phyloP scores from a whole-genome alignment of 2,888 invertebrate genomes.

The Cheilosia variabilis region DNA sequence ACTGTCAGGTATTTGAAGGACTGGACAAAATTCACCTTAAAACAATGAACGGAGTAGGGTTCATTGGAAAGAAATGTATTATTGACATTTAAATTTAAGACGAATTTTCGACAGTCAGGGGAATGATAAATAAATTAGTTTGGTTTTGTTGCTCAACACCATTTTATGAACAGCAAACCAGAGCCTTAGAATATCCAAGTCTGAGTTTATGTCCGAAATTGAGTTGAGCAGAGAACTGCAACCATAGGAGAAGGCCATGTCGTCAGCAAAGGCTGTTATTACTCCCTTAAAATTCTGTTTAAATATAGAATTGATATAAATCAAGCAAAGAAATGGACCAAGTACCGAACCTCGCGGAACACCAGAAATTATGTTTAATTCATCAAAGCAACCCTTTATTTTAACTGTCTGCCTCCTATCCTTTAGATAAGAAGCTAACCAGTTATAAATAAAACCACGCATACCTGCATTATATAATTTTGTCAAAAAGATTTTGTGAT shows the following conservation, averaged over 20 bases:
- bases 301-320: neutral
- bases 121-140: conserved; percentile 3
- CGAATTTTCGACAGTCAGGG: neutral
- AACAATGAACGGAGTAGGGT: too few species aligned
- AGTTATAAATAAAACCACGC: neutral
- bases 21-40: too few species aligned
- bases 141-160: conserved; percentile 13
- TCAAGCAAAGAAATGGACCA: too few species aligned
- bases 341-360: too few species aligned
- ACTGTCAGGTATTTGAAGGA: neutral
- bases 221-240: conserved; percentile 1
- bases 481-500: neutral
- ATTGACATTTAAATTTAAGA: neutral
- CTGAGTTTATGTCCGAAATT: conserved; percentile 5
- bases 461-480: conserved; percentile 1
- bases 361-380: too few species aligned
- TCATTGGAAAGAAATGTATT: too few species aligned
- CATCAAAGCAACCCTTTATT: too few species aligned
- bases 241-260: too few species aligned
- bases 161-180: conserved; percentile 22
- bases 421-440: too few species aligned
- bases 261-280: conserved; percentile 5
- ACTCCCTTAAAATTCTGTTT: neutral
- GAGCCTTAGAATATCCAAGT: conserved; percentile 11
- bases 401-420: too few species aligned